These are phyloP conservation scores for Spialia ferax DNA, from an alignment of 2,888 invertebrate species.

Conservation along the genomic window DNA sequence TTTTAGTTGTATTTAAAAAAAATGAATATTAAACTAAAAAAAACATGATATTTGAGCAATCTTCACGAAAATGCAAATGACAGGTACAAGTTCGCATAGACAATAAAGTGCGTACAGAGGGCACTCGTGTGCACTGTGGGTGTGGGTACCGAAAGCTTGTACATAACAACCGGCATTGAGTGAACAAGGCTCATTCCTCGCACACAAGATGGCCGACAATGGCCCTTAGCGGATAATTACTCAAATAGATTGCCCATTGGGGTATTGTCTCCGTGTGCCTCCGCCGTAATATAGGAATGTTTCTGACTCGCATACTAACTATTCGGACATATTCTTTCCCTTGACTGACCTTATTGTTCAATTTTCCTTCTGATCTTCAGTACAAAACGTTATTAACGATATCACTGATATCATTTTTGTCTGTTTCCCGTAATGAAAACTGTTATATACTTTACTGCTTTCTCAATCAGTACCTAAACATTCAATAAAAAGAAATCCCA, in stretches of 20 bases:
- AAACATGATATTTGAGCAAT: constrained; percentile 3
- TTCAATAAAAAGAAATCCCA: too few relatives aligned
- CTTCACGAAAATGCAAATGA: constrained; percentile 33
- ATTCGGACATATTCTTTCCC: constrained; percentile 50
- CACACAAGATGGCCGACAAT: constrained; percentile 85
- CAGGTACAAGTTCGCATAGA: constrained; percentile 29
- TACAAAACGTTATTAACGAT: too few relatives aligned
- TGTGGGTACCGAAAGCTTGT: constrained; percentile 71
- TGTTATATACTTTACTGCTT: too few relatives aligned
- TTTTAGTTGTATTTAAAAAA: too few relatives aligned
- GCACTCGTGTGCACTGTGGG: constrained; percentile 67
- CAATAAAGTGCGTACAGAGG: constrained; percentile 55
- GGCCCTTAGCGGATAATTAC: constrained; percentile 86
- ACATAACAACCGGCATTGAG: constrained; percentile 75
- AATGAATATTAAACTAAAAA: background rate
- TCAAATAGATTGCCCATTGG: constrained; percentile 86
- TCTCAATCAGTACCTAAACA: too few relatives aligned
- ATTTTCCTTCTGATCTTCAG: background rate
- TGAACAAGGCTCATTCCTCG: constrained; percentile 82
- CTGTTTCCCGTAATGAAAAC: too few relatives aligned
- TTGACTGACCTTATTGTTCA: constrained; percentile 23
- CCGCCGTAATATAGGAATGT: constrained; percentile 70
- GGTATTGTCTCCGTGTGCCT: constrained; percentile 78
- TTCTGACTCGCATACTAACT: constrained; percentile 63
- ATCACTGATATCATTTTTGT: too few relatives aligned